Evolutionary conservation across 2,888 invertebrate species (phyloP).

Genomic region (Aproaerema taeniolella): DNA sequence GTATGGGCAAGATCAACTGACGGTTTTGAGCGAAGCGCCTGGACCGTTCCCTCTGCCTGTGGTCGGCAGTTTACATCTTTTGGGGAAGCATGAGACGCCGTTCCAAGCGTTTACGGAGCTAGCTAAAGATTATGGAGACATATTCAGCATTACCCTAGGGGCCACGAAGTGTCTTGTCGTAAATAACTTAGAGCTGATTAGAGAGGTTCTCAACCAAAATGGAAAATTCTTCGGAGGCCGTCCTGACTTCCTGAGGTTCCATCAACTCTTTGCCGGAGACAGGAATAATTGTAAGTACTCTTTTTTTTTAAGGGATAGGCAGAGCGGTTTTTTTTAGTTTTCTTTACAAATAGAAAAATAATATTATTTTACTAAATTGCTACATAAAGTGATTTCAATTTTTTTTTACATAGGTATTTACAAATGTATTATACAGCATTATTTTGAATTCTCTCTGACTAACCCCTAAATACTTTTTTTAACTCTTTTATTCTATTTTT

Average conservation of each 20-base stretch:
- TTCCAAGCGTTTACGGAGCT: constrained; percentile 85
- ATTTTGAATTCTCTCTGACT: neutral
- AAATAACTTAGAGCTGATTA: constrained; percentile 83
- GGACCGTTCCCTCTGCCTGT: constrained; percentile 82
- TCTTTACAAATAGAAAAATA: neutral
- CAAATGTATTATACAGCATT: too few relatives aligned
- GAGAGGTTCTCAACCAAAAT: constrained; percentile 86
- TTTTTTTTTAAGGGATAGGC: constrained; percentile 7
- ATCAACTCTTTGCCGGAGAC: constrained; percentile 89
- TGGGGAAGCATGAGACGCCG: constrained; percentile 80
- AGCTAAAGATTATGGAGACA: constrained; percentile 83
- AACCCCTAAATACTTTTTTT: too few relatives aligned
- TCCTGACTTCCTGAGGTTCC: constrained; percentile 88
- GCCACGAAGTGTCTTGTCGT: constrained; percentile 84
- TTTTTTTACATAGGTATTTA: too few relatives aligned
- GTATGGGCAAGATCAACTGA: constrained; percentile 33
- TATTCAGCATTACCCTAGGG: constrained; percentile 83
- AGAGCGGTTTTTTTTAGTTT: too few relatives aligned
- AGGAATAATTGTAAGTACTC: constrained; percentile 89
- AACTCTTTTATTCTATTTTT: too few relatives aligned
- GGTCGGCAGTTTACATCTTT: constrained; percentile 83
- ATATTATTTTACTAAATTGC: too few relatives aligned
- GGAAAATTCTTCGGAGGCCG: constrained; percentile 90
- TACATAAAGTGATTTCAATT: too few relatives aligned
- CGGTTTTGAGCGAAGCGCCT: constrained; percentile 68